A percentile compares a stretch with the other conserved stretches of the same genome.
These are phyloP conservation scores for Leptinotarsa tumamoca DNA, from an alignment of 2,888 invertebrate species.

Conservation along the genomic window DNA sequence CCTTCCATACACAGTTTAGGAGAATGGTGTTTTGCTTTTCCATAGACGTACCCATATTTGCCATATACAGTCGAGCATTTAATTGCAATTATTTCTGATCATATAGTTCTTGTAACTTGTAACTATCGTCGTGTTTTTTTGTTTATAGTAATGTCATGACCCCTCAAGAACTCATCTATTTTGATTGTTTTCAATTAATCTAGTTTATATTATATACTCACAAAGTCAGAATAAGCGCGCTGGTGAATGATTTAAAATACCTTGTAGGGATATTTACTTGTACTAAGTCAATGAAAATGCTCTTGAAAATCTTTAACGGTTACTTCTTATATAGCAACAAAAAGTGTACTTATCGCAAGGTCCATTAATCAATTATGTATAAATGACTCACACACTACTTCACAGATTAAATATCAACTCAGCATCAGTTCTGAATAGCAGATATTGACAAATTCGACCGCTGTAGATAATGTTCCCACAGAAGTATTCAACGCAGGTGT, in stretches of 20 bases:
- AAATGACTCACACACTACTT: neutral
- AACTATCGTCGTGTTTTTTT: neutral
- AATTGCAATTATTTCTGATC: too few relatives aligned
- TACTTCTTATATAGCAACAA: constrained; percentile 27
- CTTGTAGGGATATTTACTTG: constrained; percentile 17
- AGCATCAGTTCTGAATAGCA: neutral
- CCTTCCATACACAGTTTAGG: constrained; percentile 30
- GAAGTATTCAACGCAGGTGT: too few relatives aligned
- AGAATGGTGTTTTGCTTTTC: neutral
- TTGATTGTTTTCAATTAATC: neutral
- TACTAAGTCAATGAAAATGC: constrained; percentile 40
- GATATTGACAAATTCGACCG: neutral
- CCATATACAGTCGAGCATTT: neutral
- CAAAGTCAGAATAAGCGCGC: neutral
- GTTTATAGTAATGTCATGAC: neutral
- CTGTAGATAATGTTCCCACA: neutral
- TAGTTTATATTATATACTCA: neutral
- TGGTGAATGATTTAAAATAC: constrained; percentile 6
- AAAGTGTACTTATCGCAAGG: constrained; percentile 1
- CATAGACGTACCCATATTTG: constrained; percentile 24
- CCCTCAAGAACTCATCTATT: neutral
- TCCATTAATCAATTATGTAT: constrained; percentile 7
- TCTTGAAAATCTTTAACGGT: constrained; percentile 39
- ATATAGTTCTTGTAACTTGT: neutral
- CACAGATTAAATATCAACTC: neutral